These are phyloP conservation scores for Misgurnus anguillicaudatus DNA, from an alignment of 2,113 vertebrate genomes.

Conservation along the genomic window DNA sequence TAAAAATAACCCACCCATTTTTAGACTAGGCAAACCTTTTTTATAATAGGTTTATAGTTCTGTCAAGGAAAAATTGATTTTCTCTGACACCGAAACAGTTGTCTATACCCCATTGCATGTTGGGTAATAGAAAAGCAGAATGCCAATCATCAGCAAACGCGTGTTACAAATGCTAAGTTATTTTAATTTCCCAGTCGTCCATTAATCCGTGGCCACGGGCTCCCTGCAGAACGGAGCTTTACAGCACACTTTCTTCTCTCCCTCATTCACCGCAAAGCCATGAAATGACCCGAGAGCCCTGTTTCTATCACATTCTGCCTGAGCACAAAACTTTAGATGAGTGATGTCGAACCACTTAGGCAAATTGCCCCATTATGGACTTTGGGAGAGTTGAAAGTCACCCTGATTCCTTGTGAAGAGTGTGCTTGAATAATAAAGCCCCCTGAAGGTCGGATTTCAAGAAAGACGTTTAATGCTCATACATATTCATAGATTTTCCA, in stretches of 20 bases:
- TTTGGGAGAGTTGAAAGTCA: constrained; percentile 68
- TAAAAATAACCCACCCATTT: too few species aligned
- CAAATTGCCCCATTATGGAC: constrained; percentile 64
- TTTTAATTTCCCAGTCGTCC: constrained; percentile 24
- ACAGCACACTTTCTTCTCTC: constrained; percentile 38
- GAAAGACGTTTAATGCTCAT: constrained; percentile 69
- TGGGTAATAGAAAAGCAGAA: not conserved
- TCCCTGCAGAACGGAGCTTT: constrained; percentile 8
- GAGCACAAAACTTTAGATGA: constrained; percentile 60
- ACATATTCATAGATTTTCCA: constrained; percentile 71
- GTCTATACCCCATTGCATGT: not conserved
- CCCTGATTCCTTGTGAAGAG: constrained; percentile 61
- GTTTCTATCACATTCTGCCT: constrained; percentile 48
- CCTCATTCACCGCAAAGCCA: constrained; percentile 45
- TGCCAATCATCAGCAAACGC: constrained; percentile 36
- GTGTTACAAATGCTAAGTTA: constrained; percentile 33
- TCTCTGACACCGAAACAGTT: constrained; percentile 16
- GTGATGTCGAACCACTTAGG: constrained; percentile 60
- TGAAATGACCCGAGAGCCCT: constrained; percentile 57
- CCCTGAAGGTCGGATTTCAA: constrained; percentile 64
- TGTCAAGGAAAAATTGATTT: constrained; percentile 17
- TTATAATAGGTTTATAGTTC: constrained; percentile 17
- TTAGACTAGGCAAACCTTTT: too few species aligned
- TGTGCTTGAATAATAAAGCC: constrained; percentile 65
- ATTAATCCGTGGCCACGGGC: constrained; percentile 29